These are phyloP conservation scores for Proisotoma minuta DNA, from an alignment of 2,888 invertebrate genomes.

Conservation along the genomic window DNA sequence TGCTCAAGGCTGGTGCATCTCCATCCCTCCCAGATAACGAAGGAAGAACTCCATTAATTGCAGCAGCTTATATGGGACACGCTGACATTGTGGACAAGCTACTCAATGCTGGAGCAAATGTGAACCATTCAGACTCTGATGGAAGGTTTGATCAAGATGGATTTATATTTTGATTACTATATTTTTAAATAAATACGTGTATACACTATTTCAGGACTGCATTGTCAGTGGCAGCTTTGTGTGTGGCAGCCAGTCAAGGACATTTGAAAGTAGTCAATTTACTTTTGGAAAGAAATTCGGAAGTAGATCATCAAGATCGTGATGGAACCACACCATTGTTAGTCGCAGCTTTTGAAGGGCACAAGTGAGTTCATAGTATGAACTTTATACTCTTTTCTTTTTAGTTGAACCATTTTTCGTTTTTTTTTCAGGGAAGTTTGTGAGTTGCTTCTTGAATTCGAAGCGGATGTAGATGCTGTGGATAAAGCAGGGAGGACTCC, in stretches of 20 bases:
- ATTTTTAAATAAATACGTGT: not conserved
- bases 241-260: constrained; percentile 69
- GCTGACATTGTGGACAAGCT: constrained; percentile 81
- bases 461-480: constrained; percentile 83
- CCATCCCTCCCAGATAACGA: constrained; percentile 82
- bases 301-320: constrained; percentile 74
- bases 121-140: constrained; percentile 81
- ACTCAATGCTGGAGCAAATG: constrained; percentile 72
- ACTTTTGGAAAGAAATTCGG: constrained; percentile 74
- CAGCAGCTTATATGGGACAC: constrained; percentile 95
- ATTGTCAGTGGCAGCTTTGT: constrained; percentile 78
- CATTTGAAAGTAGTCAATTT: constrained; percentile 61
- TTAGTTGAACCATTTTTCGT: not conserved
- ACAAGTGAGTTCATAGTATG: constrained; percentile 58
- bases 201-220: constrained; percentile 61
- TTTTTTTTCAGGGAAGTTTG: constrained; percentile 67
- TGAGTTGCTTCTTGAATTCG: constrained; percentile 82
- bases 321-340: constrained; percentile 82
- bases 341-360: constrained; percentile 87
- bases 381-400: not conserved
- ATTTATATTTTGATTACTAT: not conserved
- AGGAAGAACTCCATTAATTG: constrained; percentile 85
- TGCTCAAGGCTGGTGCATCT: constrained; percentile 60
- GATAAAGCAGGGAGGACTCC: constrained; percentile 78
- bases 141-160: constrained; percentile 57